phyloP scores from a whole-genome alignment of 2,797 vertebrate genomes.

The Balearica regulorum region DNA sequence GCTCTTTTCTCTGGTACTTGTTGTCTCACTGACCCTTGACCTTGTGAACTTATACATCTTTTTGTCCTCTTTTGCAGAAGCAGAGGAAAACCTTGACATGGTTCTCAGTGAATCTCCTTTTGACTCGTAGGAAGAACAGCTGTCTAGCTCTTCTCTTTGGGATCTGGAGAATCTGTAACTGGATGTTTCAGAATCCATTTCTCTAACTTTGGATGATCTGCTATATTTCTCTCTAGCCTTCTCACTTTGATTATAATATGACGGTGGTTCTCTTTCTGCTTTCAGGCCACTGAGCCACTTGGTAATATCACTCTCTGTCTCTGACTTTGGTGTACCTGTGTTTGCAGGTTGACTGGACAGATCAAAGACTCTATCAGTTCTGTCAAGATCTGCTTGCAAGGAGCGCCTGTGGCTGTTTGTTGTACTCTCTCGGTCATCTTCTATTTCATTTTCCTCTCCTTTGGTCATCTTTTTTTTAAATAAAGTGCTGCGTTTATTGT shows the following conservation, averaged over 20 bases:
- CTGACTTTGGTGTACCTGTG: slow-evolving; percentile 55
- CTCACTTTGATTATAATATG: slow-evolving; percentile 56
- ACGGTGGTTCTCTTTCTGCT: slow-evolving; percentile 75
- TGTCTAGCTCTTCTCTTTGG: slow-evolving; percentile 67
- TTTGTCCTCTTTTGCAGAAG: slow-evolving; percentile 62
- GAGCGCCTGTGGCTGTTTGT: slow-evolving; percentile 6
- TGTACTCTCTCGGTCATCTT: slow-evolving; percentile 43
- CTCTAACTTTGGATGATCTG: slow-evolving; percentile 74
- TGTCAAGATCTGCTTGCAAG: slow-evolving; percentile 53
- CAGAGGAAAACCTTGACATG: slow-evolving; percentile 73
- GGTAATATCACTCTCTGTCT: slow-evolving; percentile 75
- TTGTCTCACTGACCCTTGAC: slow-evolving; percentile 67
- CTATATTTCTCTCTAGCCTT: slow-evolving; percentile 53
- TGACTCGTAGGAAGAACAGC: slow-evolving; percentile 60
- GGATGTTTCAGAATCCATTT: slow-evolving; percentile 74
- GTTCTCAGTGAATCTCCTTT: slow-evolving; percentile 67
- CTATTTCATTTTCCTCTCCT: slow-evolving; percentile 72
- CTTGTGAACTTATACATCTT: slow-evolving; percentile 66
- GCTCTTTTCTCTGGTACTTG: slow-evolving; percentile 63
- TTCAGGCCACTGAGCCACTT: slow-evolving; percentile 87
- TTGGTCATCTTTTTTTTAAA: slow-evolving; percentile 92
- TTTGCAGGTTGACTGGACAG: slow-evolving; percentile 63
- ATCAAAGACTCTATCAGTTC: slow-evolving; percentile 42
- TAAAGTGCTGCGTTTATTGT: slow-evolving; percentile 91
- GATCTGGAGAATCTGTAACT: slow-evolving; percentile 80